A percentile compares a stretch with the other conserved stretches of the same genome.
These are phyloP conservation scores for Caenorhabditis sulstoni DNA, from an alignment of 2,888 invertebrate genomes.

Conservation along the genomic window DNA sequence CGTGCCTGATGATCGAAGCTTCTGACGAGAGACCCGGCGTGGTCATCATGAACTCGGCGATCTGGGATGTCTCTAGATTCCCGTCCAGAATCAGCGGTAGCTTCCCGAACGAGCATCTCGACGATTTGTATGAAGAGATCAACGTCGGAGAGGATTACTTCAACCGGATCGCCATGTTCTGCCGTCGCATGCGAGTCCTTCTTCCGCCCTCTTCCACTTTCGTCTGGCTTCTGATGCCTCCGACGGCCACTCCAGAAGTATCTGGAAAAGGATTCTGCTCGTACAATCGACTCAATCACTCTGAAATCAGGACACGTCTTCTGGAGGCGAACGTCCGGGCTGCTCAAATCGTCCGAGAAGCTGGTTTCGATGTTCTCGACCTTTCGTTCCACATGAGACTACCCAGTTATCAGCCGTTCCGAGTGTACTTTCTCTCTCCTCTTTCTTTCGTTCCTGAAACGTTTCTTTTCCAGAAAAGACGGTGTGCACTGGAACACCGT, in stretches of 20 bases:
- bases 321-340: conserved; percentile 65
- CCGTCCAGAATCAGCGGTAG: not conserved
- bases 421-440: conserved; percentile 33
- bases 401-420: conserved; percentile 50
- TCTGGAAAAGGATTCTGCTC: conserved; percentile 23
- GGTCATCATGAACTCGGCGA: conserved; percentile 64
- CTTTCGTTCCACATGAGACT: conserved; percentile 61
- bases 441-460: not conserved
- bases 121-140: conserved; percentile 10
- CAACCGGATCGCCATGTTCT: conserved; percentile 56
- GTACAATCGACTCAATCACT: conserved; percentile 10
- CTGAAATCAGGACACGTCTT: conserved; percentile 53
- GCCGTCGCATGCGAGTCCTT: conserved; percentile 47
- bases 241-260: conserved; percentile 10
- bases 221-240: conserved; percentile 55
- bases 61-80: conserved; percentile 70
- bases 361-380: conserved; percentile 69
- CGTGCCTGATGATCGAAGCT: conserved; percentile 44
- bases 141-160: conserved; percentile 48
- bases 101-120: not conserved
- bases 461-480: conserved; percentile 52
- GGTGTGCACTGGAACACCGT: conserved; percentile 62
- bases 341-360: conserved; percentile 60
- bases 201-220: conserved; percentile 52
- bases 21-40: conserved; percentile 65